Conservation (phyloP, 2,113 vertebrate species). For the Sapajus apella region DNA sequence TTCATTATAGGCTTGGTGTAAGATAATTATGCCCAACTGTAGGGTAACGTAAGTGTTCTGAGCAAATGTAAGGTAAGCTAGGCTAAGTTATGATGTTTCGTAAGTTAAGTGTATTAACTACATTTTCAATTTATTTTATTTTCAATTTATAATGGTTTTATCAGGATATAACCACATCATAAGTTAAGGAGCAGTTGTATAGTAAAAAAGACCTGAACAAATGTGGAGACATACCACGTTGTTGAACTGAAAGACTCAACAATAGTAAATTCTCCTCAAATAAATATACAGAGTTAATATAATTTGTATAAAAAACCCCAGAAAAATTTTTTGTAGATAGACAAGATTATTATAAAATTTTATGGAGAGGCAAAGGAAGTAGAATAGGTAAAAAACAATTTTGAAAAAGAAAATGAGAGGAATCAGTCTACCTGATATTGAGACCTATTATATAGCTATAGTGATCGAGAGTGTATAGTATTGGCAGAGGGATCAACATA, state of each 20-base stretch:
- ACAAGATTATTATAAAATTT: neutral
- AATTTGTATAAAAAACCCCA: neutral
- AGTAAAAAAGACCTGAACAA: neutral
- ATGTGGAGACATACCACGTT: neutral
- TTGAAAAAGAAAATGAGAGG: neutral
- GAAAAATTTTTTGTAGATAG: neutral
- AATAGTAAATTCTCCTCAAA: neutral
- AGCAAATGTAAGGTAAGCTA: no score
- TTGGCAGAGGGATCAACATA: neutral
- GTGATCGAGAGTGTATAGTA: neutral
- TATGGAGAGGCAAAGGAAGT: neutral
- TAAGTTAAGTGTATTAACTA: no score
- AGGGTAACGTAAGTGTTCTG: no score
- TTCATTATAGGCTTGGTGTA: no score
- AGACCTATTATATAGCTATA: neutral
- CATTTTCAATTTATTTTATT: neutral
- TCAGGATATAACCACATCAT: neutral
- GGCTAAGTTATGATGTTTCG: no score
- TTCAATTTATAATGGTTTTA: neutral
- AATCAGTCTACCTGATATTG: neutral
- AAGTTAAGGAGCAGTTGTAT: neutral
- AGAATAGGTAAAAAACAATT: neutral
- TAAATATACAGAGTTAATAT: neutral
- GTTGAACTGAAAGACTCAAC: neutral
- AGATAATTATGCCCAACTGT: no score